Evolutionary conservation across 2,888 invertebrate species (phyloP), one percentile per base, ranked within the genome.

Genomic region (Ypsolopha scabrella): DNA sequence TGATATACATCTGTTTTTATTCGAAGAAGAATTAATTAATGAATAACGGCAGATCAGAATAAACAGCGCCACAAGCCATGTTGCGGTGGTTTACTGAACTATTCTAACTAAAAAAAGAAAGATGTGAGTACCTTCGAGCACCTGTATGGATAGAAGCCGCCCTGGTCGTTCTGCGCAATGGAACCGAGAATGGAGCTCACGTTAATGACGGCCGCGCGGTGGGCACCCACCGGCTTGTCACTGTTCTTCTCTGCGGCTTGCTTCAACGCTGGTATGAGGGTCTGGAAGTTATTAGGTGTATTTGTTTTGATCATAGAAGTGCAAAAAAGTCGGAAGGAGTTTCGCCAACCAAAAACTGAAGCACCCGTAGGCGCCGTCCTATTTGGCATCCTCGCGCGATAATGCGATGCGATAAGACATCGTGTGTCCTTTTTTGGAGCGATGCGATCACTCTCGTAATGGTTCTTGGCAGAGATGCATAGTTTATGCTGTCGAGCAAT

Each of bases 161-260:
- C 95, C 53, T 91, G 88, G 35, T 83, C 88, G 70, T 96, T 96
- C 51, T 88, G 79, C 39, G 88, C 78, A 51, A 96, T 93, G 7
- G 96, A 96, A 4, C 93, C 96, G 44, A 97, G 87, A 52, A 91
- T 83, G 0, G 96, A 95, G 60, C 93, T 91, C 87, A 96, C 92
- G 71, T 97, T 96, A 52, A 96, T 87, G 41, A 97, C 87, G n/a
- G 90, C 91, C 0, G 94, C 92, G 57, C 90, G 90, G 7, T 82
- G 65, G 7, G 87, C 73, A 6, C 93, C 90, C 68, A 93, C 72
- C 7, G 89, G 87, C 52, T 77, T 62, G 11, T 82, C 74, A 4
- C 68, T 60, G 59, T 90, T 90, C 1, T 71, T 77, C 11, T 81
- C 72, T 0, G 94, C 88, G 0, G 94, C 94, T 72, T 88, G 88